Percentiles rank a stretch among this genome's conserved stretches.
Conservation (phyloP, 2,888 invertebrate genomes). For the Euplagia quadripunctaria region DNA sequence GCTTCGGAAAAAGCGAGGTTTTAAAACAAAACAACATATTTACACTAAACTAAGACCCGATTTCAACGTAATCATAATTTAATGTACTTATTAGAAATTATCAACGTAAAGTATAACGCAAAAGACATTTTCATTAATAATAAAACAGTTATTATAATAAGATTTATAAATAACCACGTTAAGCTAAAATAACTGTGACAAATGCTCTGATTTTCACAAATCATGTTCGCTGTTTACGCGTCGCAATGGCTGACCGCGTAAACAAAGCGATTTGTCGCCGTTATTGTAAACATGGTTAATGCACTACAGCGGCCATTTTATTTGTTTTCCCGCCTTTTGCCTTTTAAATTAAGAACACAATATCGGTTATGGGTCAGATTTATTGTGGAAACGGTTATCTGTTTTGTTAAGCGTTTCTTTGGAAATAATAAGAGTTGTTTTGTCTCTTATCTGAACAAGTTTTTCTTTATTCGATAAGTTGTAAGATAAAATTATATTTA, state of each 20-base stretch:
- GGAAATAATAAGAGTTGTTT: conserved; percentile 15
- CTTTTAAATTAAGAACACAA: conserved; percentile 37
- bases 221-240: conserved; percentile 46
- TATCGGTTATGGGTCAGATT: conserved; percentile 38
- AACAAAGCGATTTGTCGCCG: conserved; percentile 63
- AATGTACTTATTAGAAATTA: background rate
- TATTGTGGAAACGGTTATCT: conserved; percentile 27
- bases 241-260: conserved; percentile 51
- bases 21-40: too few relatives aligned
- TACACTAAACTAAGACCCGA: too few relatives aligned
- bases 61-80: too few relatives aligned
- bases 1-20: too few relatives aligned
- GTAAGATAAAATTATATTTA: conserved; percentile 20
- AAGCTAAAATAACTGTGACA: conserved; percentile 9
- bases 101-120: background rate
- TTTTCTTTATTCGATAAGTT: conserved; percentile 40
- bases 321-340: conserved; percentile 42
- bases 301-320: conserved; percentile 46
- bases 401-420: conserved; percentile 33
- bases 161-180: background rate
- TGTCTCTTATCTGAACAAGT: conserved; percentile 18
- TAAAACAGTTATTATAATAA: background rate
- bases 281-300: conserved; percentile 59
- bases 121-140: background rate
- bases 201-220: conserved; percentile 28